Base-by-base conservation (phyloP, 2,113 vertebrate species). In the Scartelaos histophorus region DNA sequence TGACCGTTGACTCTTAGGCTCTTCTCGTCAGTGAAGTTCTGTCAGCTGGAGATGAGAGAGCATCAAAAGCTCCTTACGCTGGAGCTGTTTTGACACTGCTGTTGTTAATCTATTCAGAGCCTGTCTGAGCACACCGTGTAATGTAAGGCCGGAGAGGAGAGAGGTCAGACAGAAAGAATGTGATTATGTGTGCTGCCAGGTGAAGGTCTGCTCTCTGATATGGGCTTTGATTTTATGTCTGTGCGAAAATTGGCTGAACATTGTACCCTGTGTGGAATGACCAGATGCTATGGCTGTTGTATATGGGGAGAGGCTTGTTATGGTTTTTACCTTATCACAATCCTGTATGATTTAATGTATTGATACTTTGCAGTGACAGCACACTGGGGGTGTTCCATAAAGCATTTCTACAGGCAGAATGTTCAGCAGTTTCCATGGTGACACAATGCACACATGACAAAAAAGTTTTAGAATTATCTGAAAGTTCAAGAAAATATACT, bases 111-210 rank as follows among this genome's bases (percentile, higher is more conserved):
- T 25, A 56, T 65, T 75, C 75, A 80, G 38, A 58, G 70, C 81
- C 62, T 64, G 69, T 78, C 13, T 16, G 19, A 34, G 21, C 11
- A 3, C 71, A 76, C 69, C 78, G 67, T 73, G 60, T 53, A 78
- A 84, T 82, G 75, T 76, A 69, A 69, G 47, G 61, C 66, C 47
- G 70, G 47, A 35, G 60, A 75, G 64, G 35, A 25, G 64, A 57
- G 7, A 15, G 82, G 86, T 82, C 88, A 21, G n/a, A 64, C 61
- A 62, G 84, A 72, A 81, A 83, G 79, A 88, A 86, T 80, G 67
- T 65, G 62, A 83, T 90, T 84, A 82, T 83, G 17, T 34, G 38
- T 24, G 5, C 53, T 58, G 16, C 47, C 73, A 60, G 69, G 82
- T 74, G 65, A 58, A 38, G 7, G 34, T 65, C 49, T 11, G 12